These are phyloP conservation scores for Mastacembelus armatus DNA, from an alignment of 2,797 vertebrate genomes.

Conservation along the genomic window DNA sequence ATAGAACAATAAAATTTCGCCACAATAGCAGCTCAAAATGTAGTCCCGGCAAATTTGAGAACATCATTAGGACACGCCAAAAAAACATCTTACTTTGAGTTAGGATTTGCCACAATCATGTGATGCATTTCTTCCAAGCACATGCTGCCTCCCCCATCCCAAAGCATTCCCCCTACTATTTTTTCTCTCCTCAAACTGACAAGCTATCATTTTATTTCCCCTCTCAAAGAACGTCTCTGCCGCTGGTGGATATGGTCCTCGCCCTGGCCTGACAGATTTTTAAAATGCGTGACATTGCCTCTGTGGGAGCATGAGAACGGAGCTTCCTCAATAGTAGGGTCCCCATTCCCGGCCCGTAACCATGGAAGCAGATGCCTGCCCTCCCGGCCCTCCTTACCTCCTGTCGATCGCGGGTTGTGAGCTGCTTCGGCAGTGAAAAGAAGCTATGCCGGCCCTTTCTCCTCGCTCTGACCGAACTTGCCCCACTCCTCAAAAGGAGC, in stretches of 20 bases:
- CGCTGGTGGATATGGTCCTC: constrained; percentile 88
- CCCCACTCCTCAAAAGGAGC: constrained; percentile 96
- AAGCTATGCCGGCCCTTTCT: constrained; percentile 92
- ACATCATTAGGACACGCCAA: constrained; percentile 10
- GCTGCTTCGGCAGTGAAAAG: constrained; percentile 95
- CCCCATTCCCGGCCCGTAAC: constrained; percentile 98
- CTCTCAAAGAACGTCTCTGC: constrained; percentile 88
- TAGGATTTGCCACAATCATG: constrained; percentile 89
- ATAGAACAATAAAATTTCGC: constrained; percentile 50
- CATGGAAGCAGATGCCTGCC: constrained; percentile 99
- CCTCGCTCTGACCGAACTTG: constrained; percentile 96
- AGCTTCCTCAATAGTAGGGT: constrained; percentile 95
- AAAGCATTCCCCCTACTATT: constrained; percentile 59
- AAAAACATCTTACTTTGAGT: constrained; percentile 78
- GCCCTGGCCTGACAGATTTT: constrained; percentile 89
- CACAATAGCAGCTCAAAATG: constrained; percentile 48
- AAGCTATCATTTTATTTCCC: constrained; percentile 91
- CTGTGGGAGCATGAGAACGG: constrained; percentile 97
- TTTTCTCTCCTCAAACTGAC: constrained; percentile 82
- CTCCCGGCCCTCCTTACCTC: constrained; percentile 97
- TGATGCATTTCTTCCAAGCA: constrained; percentile 84
- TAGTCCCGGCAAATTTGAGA: constrained; percentile 21
- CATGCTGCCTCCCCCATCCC: constrained; percentile 69
- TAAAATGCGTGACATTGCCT: constrained; percentile 95
- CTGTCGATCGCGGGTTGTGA: constrained; percentile 96